Conservation (phyloP, 1,140 invertebrate genomes). For the Aphis craccivora region DNA sequence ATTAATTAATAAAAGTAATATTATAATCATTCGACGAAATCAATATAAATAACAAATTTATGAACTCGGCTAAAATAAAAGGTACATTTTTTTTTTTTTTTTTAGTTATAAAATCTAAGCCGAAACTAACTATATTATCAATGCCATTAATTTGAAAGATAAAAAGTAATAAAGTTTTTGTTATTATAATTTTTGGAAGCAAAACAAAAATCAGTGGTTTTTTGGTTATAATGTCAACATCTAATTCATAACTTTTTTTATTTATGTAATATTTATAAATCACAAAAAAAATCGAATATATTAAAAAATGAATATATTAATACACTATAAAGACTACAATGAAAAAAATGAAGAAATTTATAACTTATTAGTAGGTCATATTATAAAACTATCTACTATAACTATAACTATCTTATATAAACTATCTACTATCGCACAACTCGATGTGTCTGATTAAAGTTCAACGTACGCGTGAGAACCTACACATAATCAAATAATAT, state of each 20-base stretch:
- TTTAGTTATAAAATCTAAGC: neutral
- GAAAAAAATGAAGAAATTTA: no score
- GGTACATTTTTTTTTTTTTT: neutral
- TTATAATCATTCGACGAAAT: neutral
- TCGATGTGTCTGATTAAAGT: no score
- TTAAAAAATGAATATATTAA: neutral
- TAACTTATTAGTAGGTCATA: no score
- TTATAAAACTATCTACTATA: no score
- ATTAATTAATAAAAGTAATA: neutral
- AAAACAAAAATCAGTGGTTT: neutral
- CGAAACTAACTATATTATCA: neutral
- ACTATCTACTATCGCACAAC: no score
- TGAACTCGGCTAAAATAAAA: neutral
- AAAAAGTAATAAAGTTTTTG: neutral
- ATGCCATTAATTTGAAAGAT: neutral
- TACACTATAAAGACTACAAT: no score
- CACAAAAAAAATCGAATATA: neutral
- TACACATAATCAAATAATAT: no score
- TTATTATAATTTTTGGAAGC: neutral
- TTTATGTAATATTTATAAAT: neutral
- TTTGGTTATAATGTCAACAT: neutral
- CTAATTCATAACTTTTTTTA: neutral
- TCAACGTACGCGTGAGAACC: no score
- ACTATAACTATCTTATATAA: no score
- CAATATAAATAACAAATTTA: neutral